Percentiles rank a stretch among this genome's conserved stretches.
phyloP scores from a whole-genome alignment of 2,888 invertebrate species.

The Autographa pulchrina region DNA sequence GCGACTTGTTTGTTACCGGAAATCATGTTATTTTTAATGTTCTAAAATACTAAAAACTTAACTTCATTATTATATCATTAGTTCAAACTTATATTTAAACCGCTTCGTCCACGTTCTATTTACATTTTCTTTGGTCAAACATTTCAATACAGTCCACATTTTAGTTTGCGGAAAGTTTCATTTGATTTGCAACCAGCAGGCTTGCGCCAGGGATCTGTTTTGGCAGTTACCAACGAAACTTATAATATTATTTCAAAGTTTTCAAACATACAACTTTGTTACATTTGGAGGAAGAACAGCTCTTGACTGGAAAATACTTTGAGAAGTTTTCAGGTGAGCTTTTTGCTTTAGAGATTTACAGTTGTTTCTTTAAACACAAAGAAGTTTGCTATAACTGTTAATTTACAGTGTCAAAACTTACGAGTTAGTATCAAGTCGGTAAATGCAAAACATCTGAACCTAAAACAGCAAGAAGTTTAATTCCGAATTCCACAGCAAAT shows the following conservation, averaged over 20 bases:
- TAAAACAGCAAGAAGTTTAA: not conserved
- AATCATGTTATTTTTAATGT: not conserved
- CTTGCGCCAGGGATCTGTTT: constrained; percentile 50
- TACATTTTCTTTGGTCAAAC: constrained; percentile 32
- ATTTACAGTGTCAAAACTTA: constrained; percentile 7
- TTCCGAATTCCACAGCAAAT: not conserved
- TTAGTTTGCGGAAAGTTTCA: constrained; percentile 48
- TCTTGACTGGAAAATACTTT: constrained; percentile 39
- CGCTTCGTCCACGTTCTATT: constrained; percentile 12
- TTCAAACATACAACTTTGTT: constrained; percentile 51
- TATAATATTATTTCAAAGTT: constrained; percentile 55
- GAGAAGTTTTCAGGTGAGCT: constrained; percentile 44
- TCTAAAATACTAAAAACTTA: not conserved
- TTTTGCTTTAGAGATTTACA: constrained; percentile 33
- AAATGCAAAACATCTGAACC: not conserved
- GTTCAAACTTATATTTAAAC: not conserved
- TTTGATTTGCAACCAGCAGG: constrained; percentile 51
- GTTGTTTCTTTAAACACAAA: constrained; percentile 30
- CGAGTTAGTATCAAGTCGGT: not conserved
- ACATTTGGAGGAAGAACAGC: constrained; percentile 44
- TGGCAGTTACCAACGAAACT: constrained; percentile 53
- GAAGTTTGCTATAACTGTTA: constrained; percentile 5
- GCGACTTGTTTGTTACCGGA: not conserved
- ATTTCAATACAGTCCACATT: constrained; percentile 43
- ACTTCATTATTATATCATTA: not conserved